These are phyloP conservation scores for Polyergus mexicanus DNA, from an alignment of 1,140 invertebrate genomes.

Conservation along the genomic window DNA sequence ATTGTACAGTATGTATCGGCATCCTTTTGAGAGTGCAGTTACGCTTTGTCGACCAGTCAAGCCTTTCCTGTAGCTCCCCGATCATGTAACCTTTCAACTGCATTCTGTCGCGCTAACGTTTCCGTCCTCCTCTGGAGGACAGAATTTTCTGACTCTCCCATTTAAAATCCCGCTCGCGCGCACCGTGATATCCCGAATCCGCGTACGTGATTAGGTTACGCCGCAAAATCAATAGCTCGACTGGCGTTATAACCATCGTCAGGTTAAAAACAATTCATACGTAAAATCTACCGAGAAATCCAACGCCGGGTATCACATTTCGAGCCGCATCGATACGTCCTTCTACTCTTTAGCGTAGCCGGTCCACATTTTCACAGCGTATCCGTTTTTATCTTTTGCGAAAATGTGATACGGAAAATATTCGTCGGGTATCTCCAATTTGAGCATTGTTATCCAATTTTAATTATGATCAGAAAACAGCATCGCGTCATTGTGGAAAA, in stretches of 20 bases:
- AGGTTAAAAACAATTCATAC: constrained; percentile 71
- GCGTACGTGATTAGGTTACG: constrained; percentile 66
- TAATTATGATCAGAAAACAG: constrained; percentile 63
- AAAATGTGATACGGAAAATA: constrained; percentile 57
- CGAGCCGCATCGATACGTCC: constrained; percentile 47
- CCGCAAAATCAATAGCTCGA: constrained; percentile 54
- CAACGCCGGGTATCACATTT: constrained; percentile 62
- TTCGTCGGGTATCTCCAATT: constrained; percentile 61
- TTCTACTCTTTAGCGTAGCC: constrained; percentile 53
- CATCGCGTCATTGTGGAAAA: constrained; percentile 28
- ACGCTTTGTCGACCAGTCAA: constrained; percentile 71
- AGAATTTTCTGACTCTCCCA: constrained; percentile 4
- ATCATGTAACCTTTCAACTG: constrained; percentile 69
- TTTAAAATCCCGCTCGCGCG: constrained; percentile 10
- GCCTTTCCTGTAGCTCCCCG: constrained; percentile 43
- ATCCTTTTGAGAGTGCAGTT: constrained; percentile 72
- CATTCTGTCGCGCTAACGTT: constrained; percentile 51
- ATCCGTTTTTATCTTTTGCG: constrained; percentile 34
- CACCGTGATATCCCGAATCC: constrained; percentile 24
- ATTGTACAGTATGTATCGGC: constrained; percentile 35
- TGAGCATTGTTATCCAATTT: constrained; percentile 59
- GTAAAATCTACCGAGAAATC: constrained; percentile 68
- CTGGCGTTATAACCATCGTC: constrained; percentile 37
- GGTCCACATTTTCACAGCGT: constrained; percentile 57
- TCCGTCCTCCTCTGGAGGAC: constrained; percentile 41